phyloP scores from a whole-genome alignment of 2,113 vertebrate genomes.

The Lethenteron reissneri region DNA sequence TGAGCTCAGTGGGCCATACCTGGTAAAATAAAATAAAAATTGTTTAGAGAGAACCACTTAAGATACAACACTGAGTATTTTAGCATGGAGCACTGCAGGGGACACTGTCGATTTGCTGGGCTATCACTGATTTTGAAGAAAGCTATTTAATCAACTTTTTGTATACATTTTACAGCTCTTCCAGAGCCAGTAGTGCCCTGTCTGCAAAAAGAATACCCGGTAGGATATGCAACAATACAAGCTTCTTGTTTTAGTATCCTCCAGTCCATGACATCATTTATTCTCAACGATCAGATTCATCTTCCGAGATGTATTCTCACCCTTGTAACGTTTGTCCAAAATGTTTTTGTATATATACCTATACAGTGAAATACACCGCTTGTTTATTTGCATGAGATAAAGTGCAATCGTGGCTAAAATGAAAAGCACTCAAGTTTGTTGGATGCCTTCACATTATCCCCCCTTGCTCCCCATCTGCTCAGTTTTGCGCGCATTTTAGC shows the following conservation, averaged over 20 bases:
- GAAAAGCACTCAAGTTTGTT: background rate
- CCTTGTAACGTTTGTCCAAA: background rate
- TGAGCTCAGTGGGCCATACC: no score
- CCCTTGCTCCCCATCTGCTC: no score
- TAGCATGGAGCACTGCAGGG: no score
- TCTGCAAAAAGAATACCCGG: slow-evolving; percentile 67
- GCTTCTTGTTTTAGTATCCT: slow-evolving; percentile 18
- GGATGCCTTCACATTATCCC: background rate
- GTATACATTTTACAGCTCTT: slow-evolving; percentile 34
- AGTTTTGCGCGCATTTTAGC: no score
- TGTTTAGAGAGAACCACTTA: no score
- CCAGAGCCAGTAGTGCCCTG: slow-evolving; percentile 66
- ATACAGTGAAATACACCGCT: background rate
- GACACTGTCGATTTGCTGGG: no score
- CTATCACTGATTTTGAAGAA: no score
- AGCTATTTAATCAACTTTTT: slow-evolving; percentile 8
- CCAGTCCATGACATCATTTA: slow-evolving; percentile 15
- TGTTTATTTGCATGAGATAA: background rate
- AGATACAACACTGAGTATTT: no score
- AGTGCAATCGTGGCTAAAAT: background rate
- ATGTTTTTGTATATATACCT: background rate
- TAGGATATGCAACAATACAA: slow-evolving; percentile 23
- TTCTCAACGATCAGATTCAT: slow-evolving; percentile 16
- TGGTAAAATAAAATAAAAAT: no score
- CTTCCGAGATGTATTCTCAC: slow-evolving; percentile 14